These are phyloP conservation scores for Heteromurus nitidus DNA, from an alignment of 2,888 invertebrate species.

Conservation along the genomic window DNA sequence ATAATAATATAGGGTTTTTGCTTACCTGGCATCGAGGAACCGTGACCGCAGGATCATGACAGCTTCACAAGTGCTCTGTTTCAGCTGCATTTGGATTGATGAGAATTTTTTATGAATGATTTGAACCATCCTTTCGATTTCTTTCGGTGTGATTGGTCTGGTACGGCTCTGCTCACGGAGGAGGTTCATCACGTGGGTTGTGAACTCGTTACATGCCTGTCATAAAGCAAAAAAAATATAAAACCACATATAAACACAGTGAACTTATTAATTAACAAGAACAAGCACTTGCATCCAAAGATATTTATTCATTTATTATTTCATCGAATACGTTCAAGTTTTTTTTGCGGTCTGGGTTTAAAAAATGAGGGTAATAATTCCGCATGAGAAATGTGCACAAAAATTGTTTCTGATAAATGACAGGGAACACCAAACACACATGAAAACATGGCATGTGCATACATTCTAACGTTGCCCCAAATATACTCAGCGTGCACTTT, in stretches of 20 bases:
- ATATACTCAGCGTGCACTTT: background rate
- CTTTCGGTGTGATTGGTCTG: conserved; percentile 97
- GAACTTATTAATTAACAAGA: conserved; percentile 32
- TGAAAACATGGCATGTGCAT: background rate
- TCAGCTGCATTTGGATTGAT: conserved; percentile 98
- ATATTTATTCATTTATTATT: conserved; percentile 23
- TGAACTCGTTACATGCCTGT: conserved; percentile 99
- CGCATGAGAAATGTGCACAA: too few relatives aligned
- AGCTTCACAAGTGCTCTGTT: conserved; percentile 99
- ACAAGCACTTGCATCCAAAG: conserved; percentile 17
- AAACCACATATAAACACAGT: conserved; percentile 1
- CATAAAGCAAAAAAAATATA: conserved; percentile 55
- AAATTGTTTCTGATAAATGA: too few relatives aligned
- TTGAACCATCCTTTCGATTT: conserved; percentile 99
- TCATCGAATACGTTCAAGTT: background rate
- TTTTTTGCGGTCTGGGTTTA: too few relatives aligned
- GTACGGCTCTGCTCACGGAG: conserved; percentile 97
- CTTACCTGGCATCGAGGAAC: conserved; percentile 83
- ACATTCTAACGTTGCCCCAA: conserved; percentile 12
- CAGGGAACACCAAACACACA: background rate
- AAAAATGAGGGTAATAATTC: background rate
- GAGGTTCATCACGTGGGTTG: conserved; percentile 99
- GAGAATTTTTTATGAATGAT: conserved; percentile 99
- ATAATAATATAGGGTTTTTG: background rate
- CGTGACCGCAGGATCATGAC: conserved; percentile 97